Evolutionary conservation across 2,113 vertebrate species (phyloP), one percentile per base, ranked within the genome.

Genomic region (Myotis brandtii): DNA sequence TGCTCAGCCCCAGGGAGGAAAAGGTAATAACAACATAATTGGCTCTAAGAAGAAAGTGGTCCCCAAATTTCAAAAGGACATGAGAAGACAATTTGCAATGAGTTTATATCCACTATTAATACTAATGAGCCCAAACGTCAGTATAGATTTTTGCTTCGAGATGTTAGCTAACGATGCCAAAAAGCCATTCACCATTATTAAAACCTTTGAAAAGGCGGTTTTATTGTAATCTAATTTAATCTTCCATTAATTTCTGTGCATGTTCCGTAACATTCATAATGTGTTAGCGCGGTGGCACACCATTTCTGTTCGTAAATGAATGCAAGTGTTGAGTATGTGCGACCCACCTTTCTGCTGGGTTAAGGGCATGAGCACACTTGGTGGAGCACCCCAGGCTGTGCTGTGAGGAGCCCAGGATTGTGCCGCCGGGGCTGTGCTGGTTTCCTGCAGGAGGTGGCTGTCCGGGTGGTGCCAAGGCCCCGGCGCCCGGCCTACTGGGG

Each of bases 1-100:
- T 2, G 0, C 2, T 0, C 7, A 8, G 13, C 30, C 8, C 0
- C 9, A 0, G 32, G 0, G 2, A 48, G 40, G 89, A 46, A 13
- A 37, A 43, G 50, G 6, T 13, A 2, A 1, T 3, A 73, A 67
- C 2, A 1, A 3, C 3, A 4, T n/a, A 0, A 2, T 3, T 1
- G 62, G 27, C 30, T 14, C 20, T 48, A 11, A 9, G 3, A 6
- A 56, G 85, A 81, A 52, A 46, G 20, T 1, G 34, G 18, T 32
- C 92, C 83, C 82, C 40, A 3, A 11, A 23, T 66, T 43, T 66
- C 79, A 14, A 7, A 21, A 2, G 0, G 0, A 7, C 59, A 23
- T 10, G 14, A 73, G 69, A 70, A 56, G 48, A 75, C 27, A 16
- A 17, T 32, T 27, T 54, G 34, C 54, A 34, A 30, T 17, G 56